phyloP scores from a whole-genome alignment of 2,888 invertebrate species.

The Dioctria linearis region DNA sequence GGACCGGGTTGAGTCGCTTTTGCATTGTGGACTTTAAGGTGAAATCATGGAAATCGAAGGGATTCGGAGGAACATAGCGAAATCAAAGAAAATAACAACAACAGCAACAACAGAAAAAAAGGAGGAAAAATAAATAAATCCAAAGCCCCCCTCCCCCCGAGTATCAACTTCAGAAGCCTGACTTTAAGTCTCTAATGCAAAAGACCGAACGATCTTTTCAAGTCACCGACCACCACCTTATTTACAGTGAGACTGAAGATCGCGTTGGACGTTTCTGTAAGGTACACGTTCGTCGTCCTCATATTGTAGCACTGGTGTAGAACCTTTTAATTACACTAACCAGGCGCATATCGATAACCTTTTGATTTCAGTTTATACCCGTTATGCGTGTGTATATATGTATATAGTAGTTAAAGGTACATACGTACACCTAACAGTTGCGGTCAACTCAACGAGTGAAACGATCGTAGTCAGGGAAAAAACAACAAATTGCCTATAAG shows the following conservation, averaged over 20 bases:
- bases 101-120: not conserved
- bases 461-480: not conserved
- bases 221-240: constrained; percentile 57
- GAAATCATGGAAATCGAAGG: constrained; percentile 56
- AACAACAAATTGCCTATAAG: constrained; percentile 51
- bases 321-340: constrained; percentile 58
- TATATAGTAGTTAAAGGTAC: too few relatives aligned
- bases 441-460: not conserved
- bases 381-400: not conserved
- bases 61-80: constrained; percentile 45
- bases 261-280: constrained; percentile 45
- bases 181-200: constrained; percentile 52
- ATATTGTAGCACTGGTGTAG: constrained; percentile 55
- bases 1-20: too few relatives aligned
- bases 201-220: constrained; percentile 56
- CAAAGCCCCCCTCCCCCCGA: not conserved
- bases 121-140: constrained; percentile 22
- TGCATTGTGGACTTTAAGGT: constrained; percentile 55
- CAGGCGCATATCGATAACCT: constrained; percentile 55
- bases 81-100: constrained; percentile 4
- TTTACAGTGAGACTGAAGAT: constrained; percentile 38
- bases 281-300: constrained; percentile 30
- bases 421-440: constrained; percentile 15
- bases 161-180: constrained; percentile 45
- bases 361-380: constrained; percentile 27